Evolutionary conservation across 2,888 invertebrate genomes (phyloP).

Genomic region (Nineta flava): DNA sequence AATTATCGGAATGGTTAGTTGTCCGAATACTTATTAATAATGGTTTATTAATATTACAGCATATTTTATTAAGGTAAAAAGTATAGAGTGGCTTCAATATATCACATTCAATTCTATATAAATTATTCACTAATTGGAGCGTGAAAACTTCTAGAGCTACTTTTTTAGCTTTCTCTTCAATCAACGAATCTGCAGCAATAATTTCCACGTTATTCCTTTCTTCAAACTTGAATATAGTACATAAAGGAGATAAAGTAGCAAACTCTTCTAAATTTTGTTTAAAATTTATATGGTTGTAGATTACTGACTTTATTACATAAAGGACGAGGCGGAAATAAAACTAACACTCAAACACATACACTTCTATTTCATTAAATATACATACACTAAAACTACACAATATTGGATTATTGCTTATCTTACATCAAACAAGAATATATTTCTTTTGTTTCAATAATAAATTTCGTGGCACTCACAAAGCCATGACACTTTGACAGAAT

Average conservation of each 20-base stretch:
- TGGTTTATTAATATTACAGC: conserved; percentile 7
- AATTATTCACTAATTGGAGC: conserved; percentile 7
- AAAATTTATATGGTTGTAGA: not conserved
- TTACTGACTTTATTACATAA: not conserved
- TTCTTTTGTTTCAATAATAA: too few species aligned
- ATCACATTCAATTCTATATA: conserved; percentile 5
- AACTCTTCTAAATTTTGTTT: not conserved
- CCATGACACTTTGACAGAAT: too few species aligned
- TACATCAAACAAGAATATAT: too few species aligned
- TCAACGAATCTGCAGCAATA: not conserved
- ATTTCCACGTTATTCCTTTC: not conserved
- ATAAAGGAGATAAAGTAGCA: too few species aligned
- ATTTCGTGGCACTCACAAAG: too few species aligned
- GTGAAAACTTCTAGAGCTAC: not conserved
- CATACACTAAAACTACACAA: too few species aligned
- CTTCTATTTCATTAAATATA: too few species aligned
- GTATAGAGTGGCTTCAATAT: conserved; percentile 5
- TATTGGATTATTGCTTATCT: too few species aligned
- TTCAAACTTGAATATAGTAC: too few species aligned
- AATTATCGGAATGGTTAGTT: not conserved
- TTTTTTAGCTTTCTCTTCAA: not conserved
- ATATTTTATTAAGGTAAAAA: conserved; percentile 9
- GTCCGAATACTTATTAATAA: not conserved
- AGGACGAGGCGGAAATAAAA: not conserved
- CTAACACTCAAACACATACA: too few species aligned